These are phyloP conservation scores for Meganola albula DNA, from an alignment of 2,888 invertebrate genomes.

Conservation along the genomic window DNA sequence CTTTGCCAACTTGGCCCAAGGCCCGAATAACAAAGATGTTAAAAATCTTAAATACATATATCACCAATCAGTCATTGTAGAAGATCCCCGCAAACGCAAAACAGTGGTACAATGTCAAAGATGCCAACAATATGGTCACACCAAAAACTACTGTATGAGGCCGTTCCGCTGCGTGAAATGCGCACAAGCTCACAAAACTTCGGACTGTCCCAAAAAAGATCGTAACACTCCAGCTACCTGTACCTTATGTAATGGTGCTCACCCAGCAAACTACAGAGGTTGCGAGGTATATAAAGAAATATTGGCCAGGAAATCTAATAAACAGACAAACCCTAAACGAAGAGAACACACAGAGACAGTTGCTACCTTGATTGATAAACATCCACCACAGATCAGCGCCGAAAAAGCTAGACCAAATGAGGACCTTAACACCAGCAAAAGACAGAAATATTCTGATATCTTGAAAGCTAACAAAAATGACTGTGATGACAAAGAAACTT, in stretches of 20 bases:
- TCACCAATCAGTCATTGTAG: slow-evolving; percentile 3
- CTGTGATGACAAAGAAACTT: too few relatives aligned
- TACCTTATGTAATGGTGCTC: slow-evolving; percentile 14
- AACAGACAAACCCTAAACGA: slow-evolving; percentile 10
- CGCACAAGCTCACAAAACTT: slow-evolving; percentile 20
- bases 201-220: slow-evolving; percentile 20
- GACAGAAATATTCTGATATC: not conserved
- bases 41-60: slow-evolving; percentile 1
- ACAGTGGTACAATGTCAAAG: slow-evolving; percentile 7
- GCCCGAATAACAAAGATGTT: not conserved
- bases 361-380: too few relatives aligned
- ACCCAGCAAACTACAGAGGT: slow-evolving; percentile 11
- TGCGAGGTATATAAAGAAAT: slow-evolving; percentile 2
- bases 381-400: too few relatives aligned
- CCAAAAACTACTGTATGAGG: slow-evolving; percentile 23
- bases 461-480: not conserved
- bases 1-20: not conserved
- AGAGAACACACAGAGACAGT: slow-evolving; percentile 1
- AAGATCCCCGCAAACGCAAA: slow-evolving; percentile 7
- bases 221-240: slow-evolving; percentile 16
- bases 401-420: not conserved
- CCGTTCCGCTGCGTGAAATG: slow-evolving; percentile 25
- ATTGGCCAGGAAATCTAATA: slow-evolving; percentile 2
- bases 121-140: slow-evolving; percentile 14
- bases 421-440: too few relatives aligned